Percentiles rank a stretch among this genome's conserved stretches.
phyloP scores from a whole-genome alignment of 2,888 invertebrate species.

The Hemistola chrysoprasaria region DNA sequence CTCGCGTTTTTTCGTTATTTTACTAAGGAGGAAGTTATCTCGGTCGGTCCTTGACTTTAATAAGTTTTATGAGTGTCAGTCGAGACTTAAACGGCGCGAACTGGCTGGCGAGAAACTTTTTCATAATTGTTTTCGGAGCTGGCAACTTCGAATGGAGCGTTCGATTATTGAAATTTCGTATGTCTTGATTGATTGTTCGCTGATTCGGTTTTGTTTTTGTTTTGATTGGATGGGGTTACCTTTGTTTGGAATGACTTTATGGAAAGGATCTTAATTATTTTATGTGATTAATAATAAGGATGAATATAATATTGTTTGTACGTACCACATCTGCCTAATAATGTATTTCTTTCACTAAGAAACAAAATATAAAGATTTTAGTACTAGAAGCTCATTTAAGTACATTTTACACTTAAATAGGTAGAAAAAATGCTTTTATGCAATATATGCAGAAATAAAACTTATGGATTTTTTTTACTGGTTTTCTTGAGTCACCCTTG shows the following conservation, averaged over 20 bases:
- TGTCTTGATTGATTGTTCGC: constrained; percentile 56
- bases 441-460: no score
- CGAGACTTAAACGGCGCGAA: constrained; percentile 77
- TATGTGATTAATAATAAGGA: no score
- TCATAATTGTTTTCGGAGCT: constrained; percentile 78
- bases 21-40: constrained; percentile 81
- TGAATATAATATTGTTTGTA: no score
- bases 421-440: no score
- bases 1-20: constrained; percentile 78
- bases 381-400: no score
- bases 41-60: constrained; percentile 81
- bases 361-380: no score
- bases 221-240: constrained; percentile 7
- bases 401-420: no score
- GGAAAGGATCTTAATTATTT: no score
- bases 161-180: constrained; percentile 73
- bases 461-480: no score
- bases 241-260: not conserved
- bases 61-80: constrained; percentile 82
- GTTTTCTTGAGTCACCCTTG: no score
- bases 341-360: no score
- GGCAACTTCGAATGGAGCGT: constrained; percentile 60
- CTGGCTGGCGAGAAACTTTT: constrained; percentile 75
- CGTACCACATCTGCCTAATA: no score
- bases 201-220: constrained; percentile 39